A percentile compares a stretch with the other conserved stretches of the same genome.
phyloP scores from a whole-genome alignment of 2,113 vertebrate species.

The Butorides virescens region DNA sequence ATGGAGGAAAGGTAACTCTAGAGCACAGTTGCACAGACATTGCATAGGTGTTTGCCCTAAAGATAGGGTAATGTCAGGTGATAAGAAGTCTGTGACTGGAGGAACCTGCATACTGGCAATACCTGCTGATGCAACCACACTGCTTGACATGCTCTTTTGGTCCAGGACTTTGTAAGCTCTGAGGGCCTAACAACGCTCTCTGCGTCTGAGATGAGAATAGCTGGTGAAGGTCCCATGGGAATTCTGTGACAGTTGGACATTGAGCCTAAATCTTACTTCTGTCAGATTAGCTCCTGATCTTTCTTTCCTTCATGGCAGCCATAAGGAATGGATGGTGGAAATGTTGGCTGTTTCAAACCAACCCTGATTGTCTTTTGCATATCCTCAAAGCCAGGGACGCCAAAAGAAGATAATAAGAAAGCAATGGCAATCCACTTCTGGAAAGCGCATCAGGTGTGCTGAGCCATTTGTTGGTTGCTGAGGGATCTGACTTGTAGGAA shows the following conservation, averaged over 20 bases:
- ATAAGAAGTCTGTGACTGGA: neutral
- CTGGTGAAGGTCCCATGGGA: neutral
- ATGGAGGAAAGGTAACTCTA: neutral
- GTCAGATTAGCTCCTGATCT: neutral
- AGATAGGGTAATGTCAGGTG: neutral
- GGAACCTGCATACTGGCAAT: neutral
- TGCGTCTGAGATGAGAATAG: neutral
- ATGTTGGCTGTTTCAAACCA: neutral
- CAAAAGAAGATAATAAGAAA: neutral
- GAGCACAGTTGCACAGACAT: neutral
- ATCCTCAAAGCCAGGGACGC: neutral
- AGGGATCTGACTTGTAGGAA: neutral
- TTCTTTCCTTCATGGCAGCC: neutral
- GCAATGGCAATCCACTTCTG: neutral
- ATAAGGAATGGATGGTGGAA: neutral
- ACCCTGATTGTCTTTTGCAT: neutral
- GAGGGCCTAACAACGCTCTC: neutral
- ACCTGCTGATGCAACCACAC: neutral
- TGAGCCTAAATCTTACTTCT: neutral
- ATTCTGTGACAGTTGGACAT: neutral
- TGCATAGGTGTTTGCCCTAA: neutral
- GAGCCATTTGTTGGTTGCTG: neutral
- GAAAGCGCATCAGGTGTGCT: neutral
- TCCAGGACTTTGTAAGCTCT: neutral
- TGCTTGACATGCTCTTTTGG: neutral